These are phyloP conservation scores for Psix sp. DNA, from an alignment of 1,140 invertebrate species.

Conservation along the genomic window DNA sequence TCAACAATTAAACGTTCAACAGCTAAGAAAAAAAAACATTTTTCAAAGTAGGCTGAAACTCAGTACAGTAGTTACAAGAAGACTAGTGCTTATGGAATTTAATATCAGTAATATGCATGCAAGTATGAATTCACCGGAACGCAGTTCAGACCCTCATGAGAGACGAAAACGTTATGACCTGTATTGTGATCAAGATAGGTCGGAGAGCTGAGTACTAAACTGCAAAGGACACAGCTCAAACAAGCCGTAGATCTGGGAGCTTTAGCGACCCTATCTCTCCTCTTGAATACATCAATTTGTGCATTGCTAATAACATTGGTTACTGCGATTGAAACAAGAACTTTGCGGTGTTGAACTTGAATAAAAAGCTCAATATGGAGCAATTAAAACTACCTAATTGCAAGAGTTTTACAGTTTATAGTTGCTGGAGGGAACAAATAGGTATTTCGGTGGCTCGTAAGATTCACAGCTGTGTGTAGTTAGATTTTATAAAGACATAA, in stretches of 20 bases:
- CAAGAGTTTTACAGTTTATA: too few species aligned
- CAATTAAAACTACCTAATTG: too few species aligned
- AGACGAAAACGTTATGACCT: slow-evolving; percentile 28
- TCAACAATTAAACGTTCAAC: too few species aligned
- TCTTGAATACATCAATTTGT: slow-evolving; percentile 36
- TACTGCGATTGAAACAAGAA: slow-evolving; percentile 8
- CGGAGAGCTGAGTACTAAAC: slow-evolving; percentile 25
- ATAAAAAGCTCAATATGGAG: slow-evolving; percentile 23
- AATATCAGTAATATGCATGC: neutral
- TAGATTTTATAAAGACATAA: too few species aligned
- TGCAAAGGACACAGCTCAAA: neutral
- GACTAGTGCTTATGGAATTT: slow-evolving; percentile 12
- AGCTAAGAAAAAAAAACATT: too few species aligned
- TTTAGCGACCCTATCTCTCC: slow-evolving; percentile 4
- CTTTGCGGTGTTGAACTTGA: slow-evolving; percentile 20
- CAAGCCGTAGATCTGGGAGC: neutral
- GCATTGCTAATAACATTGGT: slow-evolving; percentile 11
- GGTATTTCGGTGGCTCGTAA: too few species aligned
- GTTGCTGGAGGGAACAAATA: too few species aligned
- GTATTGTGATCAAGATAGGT: slow-evolving; percentile 38
- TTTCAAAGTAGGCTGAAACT: too few species aligned
- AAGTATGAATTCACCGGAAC: slow-evolving; percentile 18
- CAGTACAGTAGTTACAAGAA: too few species aligned
- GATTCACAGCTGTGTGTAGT: too few species aligned
- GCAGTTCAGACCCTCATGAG: slow-evolving; percentile 4